A percentile compares a stretch with the other conserved stretches of the same genome.
phyloP scores from a whole-genome alignment of 2,113 vertebrate genomes.

The Cyphomyrus plagiostoma region DNA sequence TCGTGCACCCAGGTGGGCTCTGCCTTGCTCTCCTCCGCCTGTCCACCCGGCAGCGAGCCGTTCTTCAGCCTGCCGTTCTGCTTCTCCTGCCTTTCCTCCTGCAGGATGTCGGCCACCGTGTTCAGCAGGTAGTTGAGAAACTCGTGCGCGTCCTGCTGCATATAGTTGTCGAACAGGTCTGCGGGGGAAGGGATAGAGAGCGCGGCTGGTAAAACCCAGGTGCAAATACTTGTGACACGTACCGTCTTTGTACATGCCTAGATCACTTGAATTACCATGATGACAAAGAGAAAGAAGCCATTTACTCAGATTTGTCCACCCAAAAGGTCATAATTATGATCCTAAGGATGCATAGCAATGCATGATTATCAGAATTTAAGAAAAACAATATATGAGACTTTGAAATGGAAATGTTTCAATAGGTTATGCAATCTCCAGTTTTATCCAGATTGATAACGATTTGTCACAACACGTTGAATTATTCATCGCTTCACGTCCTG shows the following conservation, averaged over 20 bases:
- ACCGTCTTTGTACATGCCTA: background rate
- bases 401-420: background rate
- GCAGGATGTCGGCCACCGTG: slow-evolving; percentile 94
- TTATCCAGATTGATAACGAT: background rate
- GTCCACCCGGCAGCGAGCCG: slow-evolving; percentile 70
- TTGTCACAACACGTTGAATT: background rate
- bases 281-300: background rate
- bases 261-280: background rate
- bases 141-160: slow-evolving; percentile 96
- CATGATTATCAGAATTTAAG: background rate
- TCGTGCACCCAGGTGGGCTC: slow-evolving; percentile 97
- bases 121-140: slow-evolving; percentile 98
- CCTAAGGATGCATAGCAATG: background rate
- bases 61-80: slow-evolving; percentile 92
- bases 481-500: background rate
- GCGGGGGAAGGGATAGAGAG: slow-evolving; percentile 26
- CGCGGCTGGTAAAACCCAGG: background rate
- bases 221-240: background rate
- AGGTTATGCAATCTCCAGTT: background rate
- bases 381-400: background rate
- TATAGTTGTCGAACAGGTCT: slow-evolving; percentile 99
- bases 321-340: background rate
- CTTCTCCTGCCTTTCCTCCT: slow-evolving; percentile 94
- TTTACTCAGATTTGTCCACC: background rate
- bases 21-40: slow-evolving; percentile 76